Conservation (phyloP, 1,140 invertebrate species). For the Magallana angulata region DNA sequence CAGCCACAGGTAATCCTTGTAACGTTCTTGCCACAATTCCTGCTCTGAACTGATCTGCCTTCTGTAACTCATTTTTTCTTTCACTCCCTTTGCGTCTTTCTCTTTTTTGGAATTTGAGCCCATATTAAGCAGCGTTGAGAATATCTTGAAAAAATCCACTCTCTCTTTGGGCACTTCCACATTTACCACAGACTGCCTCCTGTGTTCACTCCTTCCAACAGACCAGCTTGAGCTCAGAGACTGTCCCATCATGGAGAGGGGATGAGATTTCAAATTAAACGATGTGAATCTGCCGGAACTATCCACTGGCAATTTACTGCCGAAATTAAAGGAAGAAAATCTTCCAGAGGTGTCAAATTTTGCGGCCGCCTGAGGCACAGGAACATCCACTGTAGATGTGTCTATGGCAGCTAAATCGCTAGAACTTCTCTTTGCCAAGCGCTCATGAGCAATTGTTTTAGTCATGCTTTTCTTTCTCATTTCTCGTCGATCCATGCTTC, state of each 20-base stretch:
- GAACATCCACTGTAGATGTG: conserved; percentile 61
- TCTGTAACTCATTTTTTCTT: conserved; percentile 70
- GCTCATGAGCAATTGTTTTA: conserved; percentile 66
- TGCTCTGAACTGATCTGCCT: conserved; percentile 89
- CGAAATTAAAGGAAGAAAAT: conserved; percentile 49
- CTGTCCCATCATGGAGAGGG: conserved; percentile 19
- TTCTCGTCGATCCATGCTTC: conserved; percentile 56
- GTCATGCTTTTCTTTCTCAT: conserved; percentile 69
- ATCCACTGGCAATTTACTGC: conserved; percentile 13
- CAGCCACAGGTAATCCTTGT: conserved; percentile 93
- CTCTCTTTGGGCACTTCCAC: conserved; percentile 80
- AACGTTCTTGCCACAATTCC: conserved; percentile 90
- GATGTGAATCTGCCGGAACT: conserved; percentile 38
- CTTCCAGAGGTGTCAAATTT: conserved; percentile 59
- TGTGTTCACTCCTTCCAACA: conserved; percentile 40
- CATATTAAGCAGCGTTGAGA: conserved; percentile 87
- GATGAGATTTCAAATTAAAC: conserved; percentile 35
- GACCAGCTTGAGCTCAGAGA: conserved; percentile 17
- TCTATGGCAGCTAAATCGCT: conserved; percentile 65
- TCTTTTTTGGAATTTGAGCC: conserved; percentile 83
- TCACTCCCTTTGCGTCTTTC: conserved; percentile 80
- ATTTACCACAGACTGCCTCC: conserved; percentile 52
- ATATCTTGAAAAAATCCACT: conserved; percentile 85
- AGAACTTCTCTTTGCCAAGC: conserved; percentile 66
- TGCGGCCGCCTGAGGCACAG: conserved; percentile 57